Conservation (phyloP, 2,888 invertebrate genomes). For the Sicus ferrugineus region DNA sequence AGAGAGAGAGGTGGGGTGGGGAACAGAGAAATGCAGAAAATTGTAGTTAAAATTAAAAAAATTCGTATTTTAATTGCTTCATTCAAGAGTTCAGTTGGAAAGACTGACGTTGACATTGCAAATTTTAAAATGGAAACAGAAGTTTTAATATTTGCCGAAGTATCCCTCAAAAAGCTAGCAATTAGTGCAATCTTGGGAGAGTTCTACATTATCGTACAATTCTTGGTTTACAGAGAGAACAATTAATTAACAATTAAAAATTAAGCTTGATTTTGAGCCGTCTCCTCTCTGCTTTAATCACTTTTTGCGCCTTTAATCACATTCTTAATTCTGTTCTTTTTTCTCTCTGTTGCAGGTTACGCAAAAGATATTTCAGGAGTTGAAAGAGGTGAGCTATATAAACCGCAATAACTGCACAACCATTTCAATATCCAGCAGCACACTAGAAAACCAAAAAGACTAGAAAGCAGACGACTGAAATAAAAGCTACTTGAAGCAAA, state of each 20-base stretch:
- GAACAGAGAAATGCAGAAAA: constrained; percentile 6
- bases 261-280: not conserved
- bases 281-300: not conserved
- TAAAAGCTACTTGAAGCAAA: not conserved
- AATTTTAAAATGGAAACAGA: too few relatives aligned
- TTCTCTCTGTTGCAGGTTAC: constrained; percentile 68
- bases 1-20: not conserved
- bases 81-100: too few relatives aligned
- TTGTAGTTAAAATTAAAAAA: too few relatives aligned
- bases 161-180: too few relatives aligned
- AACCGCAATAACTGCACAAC: not conserved
- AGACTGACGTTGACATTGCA: too few relatives aligned
- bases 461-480: not conserved
- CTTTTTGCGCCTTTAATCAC: not conserved
- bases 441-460: not conserved
- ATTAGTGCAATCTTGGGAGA: too few relatives aligned
- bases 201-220: too few relatives aligned
- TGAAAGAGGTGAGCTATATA: constrained; percentile 61
- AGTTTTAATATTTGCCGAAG: too few relatives aligned
- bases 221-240: too few relatives aligned
- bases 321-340: not conserved
- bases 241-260: too few relatives aligned
- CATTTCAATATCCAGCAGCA: constrained; percentile 1
- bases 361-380: constrained; percentile 65
- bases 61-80: too few relatives aligned